Conservation (phyloP, 1,140 invertebrate genomes). For the Caenorhabditis inopinata region DNA sequence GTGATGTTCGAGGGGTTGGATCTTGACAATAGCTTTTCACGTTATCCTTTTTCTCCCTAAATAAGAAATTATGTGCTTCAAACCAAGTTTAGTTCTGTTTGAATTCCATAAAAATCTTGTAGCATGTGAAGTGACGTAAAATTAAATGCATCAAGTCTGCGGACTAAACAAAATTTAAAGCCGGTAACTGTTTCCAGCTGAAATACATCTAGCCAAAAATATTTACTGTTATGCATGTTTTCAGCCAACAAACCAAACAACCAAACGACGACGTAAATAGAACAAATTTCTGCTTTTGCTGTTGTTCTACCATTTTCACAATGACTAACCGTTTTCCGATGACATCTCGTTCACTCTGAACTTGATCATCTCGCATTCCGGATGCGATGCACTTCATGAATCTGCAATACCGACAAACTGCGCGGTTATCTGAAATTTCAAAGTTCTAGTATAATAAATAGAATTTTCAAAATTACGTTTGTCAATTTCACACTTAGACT, state of each 20-base stretch:
- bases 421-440: conserved; percentile 59
- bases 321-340: conserved; percentile 56
- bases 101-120: not conserved
- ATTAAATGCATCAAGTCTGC: not conserved
- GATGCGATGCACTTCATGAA: conserved; percentile 58
- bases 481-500: conserved; percentile 87
- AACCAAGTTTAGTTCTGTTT: no score
- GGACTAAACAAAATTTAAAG: not conserved
- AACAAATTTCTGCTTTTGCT: no score
- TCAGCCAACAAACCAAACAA: no score
- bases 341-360: conserved; percentile 63
- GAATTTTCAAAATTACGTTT: conserved; percentile 56
- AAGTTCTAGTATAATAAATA: not conserved
- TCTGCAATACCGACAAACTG: conserved; percentile 62
- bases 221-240: no score
- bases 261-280: no score
- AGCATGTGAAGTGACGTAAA: not conserved
- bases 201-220: no score
- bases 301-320: conserved; percentile 40
- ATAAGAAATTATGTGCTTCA: no score
- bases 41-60: not conserved
- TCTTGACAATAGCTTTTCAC: not conserved
- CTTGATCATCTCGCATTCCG: conserved; percentile 64
- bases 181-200: not conserved
- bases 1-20: not conserved